Base-by-base conservation (phyloP, 2,888 invertebrate species). In the Amitus sp. region DNA sequence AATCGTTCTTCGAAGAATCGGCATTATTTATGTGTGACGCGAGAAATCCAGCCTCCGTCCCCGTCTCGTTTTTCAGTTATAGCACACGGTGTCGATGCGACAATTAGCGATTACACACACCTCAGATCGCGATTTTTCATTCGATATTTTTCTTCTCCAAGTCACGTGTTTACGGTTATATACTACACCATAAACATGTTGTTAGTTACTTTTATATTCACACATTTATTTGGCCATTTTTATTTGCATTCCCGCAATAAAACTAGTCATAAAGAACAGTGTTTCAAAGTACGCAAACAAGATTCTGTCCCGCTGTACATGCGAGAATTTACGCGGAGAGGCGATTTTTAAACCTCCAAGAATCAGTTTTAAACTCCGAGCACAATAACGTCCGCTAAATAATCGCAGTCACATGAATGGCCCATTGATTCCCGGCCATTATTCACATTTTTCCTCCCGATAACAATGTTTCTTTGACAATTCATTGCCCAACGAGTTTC, bases 181-280 rank as follows among this genome's bases (percentile, higher is more conserved):
- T 27, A 47, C 28, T 15, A 33, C 37, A 43, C 30, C 54, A 58
- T 62, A 62, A 62, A 62, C 47, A 54, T 42, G 54, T 50, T 50
- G 49, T 62, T 62, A 47, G 50, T 58, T 57, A 58, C 54, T 62
- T 58, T 62, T 62, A 58, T 62, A 57, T 53, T 62, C 62, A 57
- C 58, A 58, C 58, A 63, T 63, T 63, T 63, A 63, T 63, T 63
- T 63, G 59, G 59, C 56, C 59, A 59, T 52, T 63, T 63, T 63
- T 63, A 62, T 62, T 62, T 50, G 62, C 62, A 62, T 62, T 59
- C 58, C 52, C 43, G 52, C 55, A 58, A 55, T 59, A 55, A 59
- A 59, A 55, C 59, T 63, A 55, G 58, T 59, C 58, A 55, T 63
- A 56, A 63, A 55, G 55, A 52, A 51, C 46, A 42, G 52, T 45